These are phyloP conservation scores for Morphnarchus princeps DNA, from an alignment of 2,113 vertebrate species.

Conservation along the genomic window DNA sequence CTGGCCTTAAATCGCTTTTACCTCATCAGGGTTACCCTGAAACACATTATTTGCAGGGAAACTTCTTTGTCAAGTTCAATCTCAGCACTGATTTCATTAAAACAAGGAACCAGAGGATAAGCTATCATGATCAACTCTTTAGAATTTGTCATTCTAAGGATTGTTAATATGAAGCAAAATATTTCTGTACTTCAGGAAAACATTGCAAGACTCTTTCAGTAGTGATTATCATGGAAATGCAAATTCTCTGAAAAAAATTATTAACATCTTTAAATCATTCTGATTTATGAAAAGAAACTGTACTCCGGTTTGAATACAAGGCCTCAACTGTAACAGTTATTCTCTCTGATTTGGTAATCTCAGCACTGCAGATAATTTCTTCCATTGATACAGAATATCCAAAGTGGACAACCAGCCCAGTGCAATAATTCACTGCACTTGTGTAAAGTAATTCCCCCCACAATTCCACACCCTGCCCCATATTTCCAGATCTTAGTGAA, in stretches of 20 bases:
- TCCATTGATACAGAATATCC: not conserved
- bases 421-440: not conserved
- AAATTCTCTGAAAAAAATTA: not conserved
- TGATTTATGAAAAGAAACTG: not conserved
- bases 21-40: not conserved
- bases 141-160: not conserved
- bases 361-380: not conserved
- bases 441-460: not conserved
- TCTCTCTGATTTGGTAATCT: not conserved
- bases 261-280: not conserved
- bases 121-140: not conserved
- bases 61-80: not conserved
- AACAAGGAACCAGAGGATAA: not conserved
- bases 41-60: not conserved
- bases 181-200: not conserved
- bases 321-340: not conserved
- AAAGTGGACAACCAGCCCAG: not conserved
- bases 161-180: not conserved
- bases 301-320: not conserved
- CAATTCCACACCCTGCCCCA: fast-evolving
- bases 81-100: not conserved
- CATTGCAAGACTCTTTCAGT: not conserved
- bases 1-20: not conserved
- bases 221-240: not conserved
- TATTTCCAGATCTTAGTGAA: not conserved